Conservation (phyloP, 1,140 invertebrate genomes). For the Lethrus apterus region DNA sequence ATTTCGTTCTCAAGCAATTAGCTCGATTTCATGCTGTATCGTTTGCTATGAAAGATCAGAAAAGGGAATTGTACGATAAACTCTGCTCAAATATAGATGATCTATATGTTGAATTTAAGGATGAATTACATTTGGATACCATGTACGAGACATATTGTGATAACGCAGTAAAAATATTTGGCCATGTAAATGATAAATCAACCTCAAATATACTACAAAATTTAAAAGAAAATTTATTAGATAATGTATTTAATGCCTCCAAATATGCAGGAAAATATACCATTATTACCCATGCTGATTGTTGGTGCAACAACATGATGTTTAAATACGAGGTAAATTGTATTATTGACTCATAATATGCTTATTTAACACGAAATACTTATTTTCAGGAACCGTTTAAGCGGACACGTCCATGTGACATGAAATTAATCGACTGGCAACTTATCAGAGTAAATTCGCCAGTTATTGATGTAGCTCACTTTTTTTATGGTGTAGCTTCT, state of each 20-base stretch:
- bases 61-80: conserved; percentile 21
- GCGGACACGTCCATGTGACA: too few relatives aligned
- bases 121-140: too few relatives aligned
- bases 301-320: conserved; percentile 51
- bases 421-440: conserved; percentile 48
- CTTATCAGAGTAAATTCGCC: conserved; percentile 47
- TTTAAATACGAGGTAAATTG: conserved; percentile 44
- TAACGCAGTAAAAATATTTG: neutral
- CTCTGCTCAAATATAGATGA: neutral
- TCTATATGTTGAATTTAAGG: neutral
- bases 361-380: too few relatives aligned
- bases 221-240: conserved; percentile 4
- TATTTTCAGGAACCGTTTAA: too few relatives aligned
- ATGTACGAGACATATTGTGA: too few relatives aligned
- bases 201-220: too few relatives aligned
- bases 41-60: conserved; percentile 42
- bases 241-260: neutral
- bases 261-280: conserved; percentile 15
- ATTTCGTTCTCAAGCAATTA: conserved; percentile 43
- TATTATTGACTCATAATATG: too few relatives aligned
- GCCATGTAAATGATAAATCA: neutral
- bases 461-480: conserved; percentile 48
- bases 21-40: conserved; percentile 49
- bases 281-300: conserved; percentile 48
- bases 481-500: conserved; percentile 47